Base-by-base conservation (phyloP, 2,113 vertebrate species). In the Sclerurus mexicanus region DNA sequence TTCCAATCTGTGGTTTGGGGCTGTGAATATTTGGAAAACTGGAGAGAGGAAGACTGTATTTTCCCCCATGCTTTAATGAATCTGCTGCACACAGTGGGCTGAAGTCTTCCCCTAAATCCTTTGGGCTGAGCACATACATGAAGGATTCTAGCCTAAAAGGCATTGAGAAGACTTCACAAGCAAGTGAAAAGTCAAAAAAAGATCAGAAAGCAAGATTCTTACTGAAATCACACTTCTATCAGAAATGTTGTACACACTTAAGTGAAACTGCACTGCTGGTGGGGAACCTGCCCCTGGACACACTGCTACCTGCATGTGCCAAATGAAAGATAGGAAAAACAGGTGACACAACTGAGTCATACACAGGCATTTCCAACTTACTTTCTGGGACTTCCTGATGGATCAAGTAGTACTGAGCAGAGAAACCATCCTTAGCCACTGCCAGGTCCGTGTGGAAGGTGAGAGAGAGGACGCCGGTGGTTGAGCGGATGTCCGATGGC, bases 361-460 rank as follows among this genome's bases (percentile, higher is more conserved):
- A 58, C 2, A 7, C 37, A 67, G 17, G 62, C 7, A 5, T 67
- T 91, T 73, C 35, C 88, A 59, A 98, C 99, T 99, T 97, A 99
- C 99, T 99, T 96, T 99, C 99, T 49, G 97, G 98, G 14, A 98
- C 98, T 93, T 99, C 99, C 95, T 99, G 99, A 87, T 98, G 98
- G 11, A 99, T 98, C 98, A 99, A 98, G 97, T 99, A 99, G 98
- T 99, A 99, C 31, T 98, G 99, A 15, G 99, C 99, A 2, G 99
- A 99, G 97, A 99, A 99, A 66, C 99, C 99, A 1, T 99, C 99
- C 97, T 99, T 99, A 52, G 99, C 99, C 86, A 99, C 99, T 1
- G 99, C 99, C 99, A 99, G 99, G 97, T 99, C 99, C 0, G 99
- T 99, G 97, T 99, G 99, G 97, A 99, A 99, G 90, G 99, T 98